phyloP scores from a whole-genome alignment of 2,113 vertebrate genomes.

The Cyanoderma ruficeps region DNA sequence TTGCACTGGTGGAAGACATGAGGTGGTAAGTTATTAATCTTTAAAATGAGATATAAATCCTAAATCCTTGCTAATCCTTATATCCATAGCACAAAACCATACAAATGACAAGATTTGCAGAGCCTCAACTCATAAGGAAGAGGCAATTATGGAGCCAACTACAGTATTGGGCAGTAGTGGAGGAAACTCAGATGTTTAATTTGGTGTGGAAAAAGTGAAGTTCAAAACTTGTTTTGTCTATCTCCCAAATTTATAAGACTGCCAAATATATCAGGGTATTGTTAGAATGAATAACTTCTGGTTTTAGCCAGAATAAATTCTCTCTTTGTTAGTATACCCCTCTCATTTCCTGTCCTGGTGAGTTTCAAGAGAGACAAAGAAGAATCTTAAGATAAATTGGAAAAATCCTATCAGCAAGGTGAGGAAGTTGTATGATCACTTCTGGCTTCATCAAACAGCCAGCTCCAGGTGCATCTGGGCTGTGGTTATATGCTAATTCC shows the following conservation, averaged over 20 bases:
- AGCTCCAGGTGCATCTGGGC: background rate
- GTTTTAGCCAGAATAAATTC: background rate
- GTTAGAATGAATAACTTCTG: background rate
- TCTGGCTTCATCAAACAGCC: background rate
- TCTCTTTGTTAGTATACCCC: background rate
- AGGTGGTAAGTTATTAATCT: background rate
- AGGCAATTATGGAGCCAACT: background rate
- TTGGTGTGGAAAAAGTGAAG: background rate
- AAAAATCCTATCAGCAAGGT: background rate
- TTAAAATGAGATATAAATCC: background rate
- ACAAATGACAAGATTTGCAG: background rate
- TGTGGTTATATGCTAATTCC: background rate
- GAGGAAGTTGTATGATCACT: background rate
- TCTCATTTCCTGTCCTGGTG: background rate
- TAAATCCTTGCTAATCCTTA: slow-evolving; percentile 26
- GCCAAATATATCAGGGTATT: background rate
- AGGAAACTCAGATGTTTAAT: slow-evolving; percentile 1
- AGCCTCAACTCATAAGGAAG: background rate
- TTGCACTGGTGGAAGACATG: background rate
- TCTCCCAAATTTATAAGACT: background rate
- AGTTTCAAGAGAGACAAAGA: background rate
- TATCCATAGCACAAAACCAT: background rate
- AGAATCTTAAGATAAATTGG: background rate
- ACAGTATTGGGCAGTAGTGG: background rate
- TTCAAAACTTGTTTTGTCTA: background rate